Evolutionary conservation across 1,140 invertebrate genomes (phyloP).

Genomic region (Drosophila chauvacae): DNA sequence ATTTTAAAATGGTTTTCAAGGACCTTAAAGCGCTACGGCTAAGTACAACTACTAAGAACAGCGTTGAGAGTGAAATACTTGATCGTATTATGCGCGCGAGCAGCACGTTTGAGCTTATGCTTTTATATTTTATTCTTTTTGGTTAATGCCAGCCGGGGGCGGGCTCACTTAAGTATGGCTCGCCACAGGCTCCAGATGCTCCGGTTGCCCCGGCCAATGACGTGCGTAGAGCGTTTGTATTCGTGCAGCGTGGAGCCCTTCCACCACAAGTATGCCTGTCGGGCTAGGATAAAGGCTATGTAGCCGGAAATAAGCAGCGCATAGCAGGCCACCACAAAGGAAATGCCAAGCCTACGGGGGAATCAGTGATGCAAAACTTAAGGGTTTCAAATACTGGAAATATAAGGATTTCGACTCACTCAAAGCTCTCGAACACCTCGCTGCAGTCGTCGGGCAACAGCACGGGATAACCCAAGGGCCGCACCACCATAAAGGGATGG

Average conservation of each 20-base stretch:
- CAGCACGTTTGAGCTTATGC: constrained; percentile 23
- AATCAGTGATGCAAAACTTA: background rate
- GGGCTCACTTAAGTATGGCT: constrained; percentile 61
- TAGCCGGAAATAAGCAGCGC: constrained; percentile 68
- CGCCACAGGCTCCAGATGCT: constrained; percentile 68
- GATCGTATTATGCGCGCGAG: constrained; percentile 31
- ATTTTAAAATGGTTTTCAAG: no score
- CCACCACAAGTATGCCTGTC: constrained; percentile 67
- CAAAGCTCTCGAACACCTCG: constrained; percentile 84
- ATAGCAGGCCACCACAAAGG: constrained; percentile 76
- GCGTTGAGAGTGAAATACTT: constrained; percentile 43
- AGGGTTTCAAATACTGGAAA: no score
- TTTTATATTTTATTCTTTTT: background rate
- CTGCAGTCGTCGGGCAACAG: constrained; percentile 85
- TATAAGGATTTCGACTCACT: constrained; percentile 58
- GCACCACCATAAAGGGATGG: constrained; percentile 84
- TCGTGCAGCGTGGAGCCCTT: constrained; percentile 68
- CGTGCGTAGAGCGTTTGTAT: constrained; percentile 72
- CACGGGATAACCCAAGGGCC: constrained; percentile 70
- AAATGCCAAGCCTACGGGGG: constrained; percentile 61
- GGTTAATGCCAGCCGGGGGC: background rate
- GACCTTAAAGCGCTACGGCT: no score
- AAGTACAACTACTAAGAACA: no score
- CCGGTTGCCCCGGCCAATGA: constrained; percentile 53
- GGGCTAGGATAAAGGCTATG: constrained; percentile 48